Evolutionary conservation across 1,140 invertebrate genomes (phyloP), one percentile per base, ranked within the genome.

Genomic region (Pteromalus puparum): DNA sequence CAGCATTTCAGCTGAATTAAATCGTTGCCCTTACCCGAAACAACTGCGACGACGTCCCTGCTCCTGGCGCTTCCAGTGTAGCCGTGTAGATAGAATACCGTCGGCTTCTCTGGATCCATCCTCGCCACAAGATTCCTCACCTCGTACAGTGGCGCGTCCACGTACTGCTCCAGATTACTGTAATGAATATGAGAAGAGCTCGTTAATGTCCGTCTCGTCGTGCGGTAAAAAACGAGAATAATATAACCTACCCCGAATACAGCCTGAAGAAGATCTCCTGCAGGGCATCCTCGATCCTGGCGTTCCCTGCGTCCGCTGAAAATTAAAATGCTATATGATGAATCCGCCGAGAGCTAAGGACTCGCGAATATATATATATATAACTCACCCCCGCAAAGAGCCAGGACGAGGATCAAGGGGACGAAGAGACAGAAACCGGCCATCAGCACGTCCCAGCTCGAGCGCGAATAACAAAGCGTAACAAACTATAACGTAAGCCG

Each of bases 51-150:
- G 1, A 90, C 89, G 21, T 91, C 91, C 9, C 84, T 78, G 6
- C 88, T 90, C 7, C 86, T 86, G 0, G 88, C 65, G 75, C 87
- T 86, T 78, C 93, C 91, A 0, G 85, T 87, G 21, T 87, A 93
- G 0, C 93, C 92, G 78, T 93, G 92, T 10, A 93, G 87, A 75
- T 92, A 93, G 18, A 93, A 65, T 0, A 91, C 89, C 3, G 90
- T 92, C 10, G 89, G 86, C 73, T 88, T 88, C 9, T 77, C 70
- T 0, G n/a, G 9, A 13, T 88, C 72, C 34, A 90, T 83, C 53
- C 75, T 42, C n/a, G 42, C 10, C 24, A 87, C 26, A 0, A 90
- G 65, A 2, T 65, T 53, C 12, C 21, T 70, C 10, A 53, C 74
- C 28, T 89, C 78, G 0, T 67, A 18, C 12, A 89, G 12, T n/a